Evolutionary conservation across 1,140 invertebrate species (phyloP).

Genomic region (Dendroctonus valens): DNA sequence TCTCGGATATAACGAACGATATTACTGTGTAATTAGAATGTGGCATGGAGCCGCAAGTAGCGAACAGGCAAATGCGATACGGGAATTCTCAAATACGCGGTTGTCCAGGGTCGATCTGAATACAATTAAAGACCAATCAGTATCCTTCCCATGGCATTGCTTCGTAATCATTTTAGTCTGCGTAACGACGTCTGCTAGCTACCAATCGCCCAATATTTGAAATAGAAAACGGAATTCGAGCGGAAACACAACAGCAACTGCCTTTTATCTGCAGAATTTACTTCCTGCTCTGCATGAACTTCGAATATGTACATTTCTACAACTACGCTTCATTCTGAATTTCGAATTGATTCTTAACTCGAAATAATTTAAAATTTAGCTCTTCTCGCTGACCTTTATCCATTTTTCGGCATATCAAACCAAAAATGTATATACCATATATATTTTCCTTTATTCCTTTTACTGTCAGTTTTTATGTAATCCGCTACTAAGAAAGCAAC

Average conservation of each 20-base stretch:
- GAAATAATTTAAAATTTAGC: too few relatives aligned
- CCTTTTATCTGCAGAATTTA: neutral
- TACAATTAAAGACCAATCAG: conserved; percentile 40
- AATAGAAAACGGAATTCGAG: conserved; percentile 8
- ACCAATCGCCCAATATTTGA: conserved; percentile 24
- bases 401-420: too few relatives aligned
- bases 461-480: too few relatives aligned
- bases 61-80: conserved; percentile 16
- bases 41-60: conserved; percentile 22
- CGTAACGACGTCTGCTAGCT: conserved; percentile 10
- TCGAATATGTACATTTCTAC: too few relatives aligned
- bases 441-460: too few relatives aligned
- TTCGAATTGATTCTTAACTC: too few relatives aligned
- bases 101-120: conserved; percentile 35
- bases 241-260: conserved; percentile 3
- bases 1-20: neutral
- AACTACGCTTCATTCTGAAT: too few relatives aligned
- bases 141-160: conserved; percentile 29
- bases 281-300: too few relatives aligned
- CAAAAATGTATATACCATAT: too few relatives aligned
- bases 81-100: conserved; percentile 35
- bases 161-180: conserved; percentile 29
- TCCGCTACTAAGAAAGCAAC: too few relatives aligned
- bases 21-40: conserved; percentile 37
- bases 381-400: too few relatives aligned